Percentiles rank a stretch among this genome's conserved stretches.
Conservation (phyloP, 2,888 invertebrate genomes). For the Acronicta aceris region DNA sequence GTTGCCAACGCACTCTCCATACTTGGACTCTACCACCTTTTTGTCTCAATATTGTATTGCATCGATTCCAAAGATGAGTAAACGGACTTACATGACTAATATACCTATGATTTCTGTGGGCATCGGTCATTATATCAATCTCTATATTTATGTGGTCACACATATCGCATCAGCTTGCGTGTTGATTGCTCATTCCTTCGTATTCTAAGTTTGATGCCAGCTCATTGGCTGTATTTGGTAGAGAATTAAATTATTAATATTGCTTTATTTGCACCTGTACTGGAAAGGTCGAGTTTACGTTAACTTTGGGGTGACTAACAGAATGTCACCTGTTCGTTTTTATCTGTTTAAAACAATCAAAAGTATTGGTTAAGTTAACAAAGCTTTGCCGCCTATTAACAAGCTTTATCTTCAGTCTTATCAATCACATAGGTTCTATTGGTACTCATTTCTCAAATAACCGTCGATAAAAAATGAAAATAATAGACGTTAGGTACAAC, state of each 20-base stretch:
- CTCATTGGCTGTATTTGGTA: slow-evolving; percentile 9
- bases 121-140: slow-evolving; percentile 32
- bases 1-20: slow-evolving; percentile 6
- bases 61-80: slow-evolving; percentile 32
- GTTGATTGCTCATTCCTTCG: slow-evolving; percentile 46
- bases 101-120: slow-evolving; percentile 39
- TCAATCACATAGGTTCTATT: no score
- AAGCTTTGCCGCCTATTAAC: no score
- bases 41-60: slow-evolving; percentile 24
- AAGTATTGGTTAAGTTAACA: no score
- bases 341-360: neutral
- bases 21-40: slow-evolving; percentile 4
- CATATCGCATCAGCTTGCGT: slow-evolving; percentile 37
- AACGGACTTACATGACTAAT: slow-evolving; percentile 48
- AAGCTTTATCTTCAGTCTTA: no score
- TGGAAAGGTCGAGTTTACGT: slow-evolving; percentile 9
- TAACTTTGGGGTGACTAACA: neutral
- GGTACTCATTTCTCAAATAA: no score
- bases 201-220: slow-evolving; percentile 23
- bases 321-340: slow-evolving; percentile 8
- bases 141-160: slow-evolving; percentile 17
- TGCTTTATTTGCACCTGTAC: slow-evolving; percentile 12
- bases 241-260: neutral
- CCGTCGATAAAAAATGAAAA: no score
- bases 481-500: no score